Evolutionary conservation across 1,140 invertebrate species (phyloP).

Genomic region (Euglossa dilemma): DNA sequence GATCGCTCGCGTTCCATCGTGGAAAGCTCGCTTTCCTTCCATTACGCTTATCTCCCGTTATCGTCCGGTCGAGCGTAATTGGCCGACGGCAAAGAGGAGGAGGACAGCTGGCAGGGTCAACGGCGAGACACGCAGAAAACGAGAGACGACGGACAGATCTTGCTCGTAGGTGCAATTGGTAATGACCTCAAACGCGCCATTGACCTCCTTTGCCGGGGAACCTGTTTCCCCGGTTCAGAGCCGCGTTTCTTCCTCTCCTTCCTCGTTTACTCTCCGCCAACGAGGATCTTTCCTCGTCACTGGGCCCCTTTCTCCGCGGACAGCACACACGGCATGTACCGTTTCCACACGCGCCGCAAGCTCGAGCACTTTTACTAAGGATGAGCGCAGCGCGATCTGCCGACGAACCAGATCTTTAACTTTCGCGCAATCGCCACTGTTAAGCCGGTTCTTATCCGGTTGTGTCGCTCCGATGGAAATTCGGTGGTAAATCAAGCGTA

Average conservation of each 20-base stretch:
- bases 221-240: slow-evolving; percentile 60
- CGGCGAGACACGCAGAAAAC: background rate
- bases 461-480: too few relatives aligned
- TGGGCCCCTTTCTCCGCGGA: slow-evolving; percentile 50
- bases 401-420: background rate
- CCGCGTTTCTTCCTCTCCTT: slow-evolving; percentile 51
- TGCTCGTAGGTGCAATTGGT: slow-evolving; percentile 42
- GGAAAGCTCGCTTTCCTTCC: background rate
- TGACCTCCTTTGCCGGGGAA: slow-evolving; percentile 73
- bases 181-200: slow-evolving; percentile 73
- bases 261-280: slow-evolving; percentile 28
- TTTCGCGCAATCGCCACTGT: background rate
- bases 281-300: background rate
- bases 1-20: too few relatives aligned
- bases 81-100: background rate
- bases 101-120: background rate
- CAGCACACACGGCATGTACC: slow-evolving; percentile 59
- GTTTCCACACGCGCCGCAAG: slow-evolving; percentile 18
- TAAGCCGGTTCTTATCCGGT: too few relatives aligned
- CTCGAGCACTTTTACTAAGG: slow-evolving; percentile 55
- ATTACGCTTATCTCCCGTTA: too few relatives aligned
- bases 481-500: too few relatives aligned
- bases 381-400: background rate
- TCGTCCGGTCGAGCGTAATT: background rate
- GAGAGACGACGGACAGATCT: slow-evolving; percentile 17